Evolutionary conservation across 2,797 vertebrate genomes (phyloP).

Genomic region (Naso thynnoides): DNA sequence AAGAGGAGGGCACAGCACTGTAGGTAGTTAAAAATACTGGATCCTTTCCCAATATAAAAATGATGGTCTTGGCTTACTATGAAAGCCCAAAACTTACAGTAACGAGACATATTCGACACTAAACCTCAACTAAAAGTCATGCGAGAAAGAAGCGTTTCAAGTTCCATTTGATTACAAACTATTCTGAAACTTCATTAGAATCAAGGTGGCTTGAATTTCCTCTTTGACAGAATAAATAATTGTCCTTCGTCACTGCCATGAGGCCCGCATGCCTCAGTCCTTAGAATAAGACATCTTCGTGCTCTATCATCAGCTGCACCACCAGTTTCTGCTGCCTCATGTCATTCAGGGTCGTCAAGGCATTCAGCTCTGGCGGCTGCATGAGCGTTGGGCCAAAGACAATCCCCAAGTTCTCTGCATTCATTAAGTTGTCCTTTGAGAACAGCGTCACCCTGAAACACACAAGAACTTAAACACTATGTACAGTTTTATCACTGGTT

Average conservation of each 20-base stretch:
- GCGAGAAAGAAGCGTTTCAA: slow-evolving; percentile 86
- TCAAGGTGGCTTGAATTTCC: slow-evolving; percentile 79
- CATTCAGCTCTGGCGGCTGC: slow-evolving; percentile 95
- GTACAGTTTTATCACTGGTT: too few species aligned
- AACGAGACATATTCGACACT: slow-evolving; percentile 73
- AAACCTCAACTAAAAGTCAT: slow-evolving; percentile 78
- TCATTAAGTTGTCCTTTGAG: slow-evolving; percentile 98
- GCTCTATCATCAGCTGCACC: slow-evolving; percentile 96
- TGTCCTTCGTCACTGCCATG: slow-evolving; percentile 60
- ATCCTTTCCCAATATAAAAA: slow-evolving; percentile 55
- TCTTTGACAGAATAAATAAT: slow-evolving; percentile 80
- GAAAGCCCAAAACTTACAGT: slow-evolving; percentile 59
- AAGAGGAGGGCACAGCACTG: slow-evolving; percentile 49
- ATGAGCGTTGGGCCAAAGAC: slow-evolving; percentile 98
- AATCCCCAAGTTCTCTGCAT: slow-evolving; percentile 96
- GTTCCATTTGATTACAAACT: slow-evolving; percentile 73
- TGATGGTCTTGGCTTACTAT: slow-evolving; percentile 50
- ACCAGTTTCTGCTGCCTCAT: slow-evolving; percentile 98
- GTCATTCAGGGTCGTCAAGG: slow-evolving; percentile 95
- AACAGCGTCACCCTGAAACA: slow-evolving; percentile 92
- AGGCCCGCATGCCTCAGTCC: slow-evolving; percentile 36
- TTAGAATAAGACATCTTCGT: slow-evolving; percentile 98
- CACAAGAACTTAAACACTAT: too few species aligned
- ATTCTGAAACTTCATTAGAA: slow-evolving; percentile 61
- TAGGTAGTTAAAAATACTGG: slow-evolving; percentile 48